Base-by-base conservation (phyloP, 2,888 invertebrate species). In the Ornithoptera priamus region DNA sequence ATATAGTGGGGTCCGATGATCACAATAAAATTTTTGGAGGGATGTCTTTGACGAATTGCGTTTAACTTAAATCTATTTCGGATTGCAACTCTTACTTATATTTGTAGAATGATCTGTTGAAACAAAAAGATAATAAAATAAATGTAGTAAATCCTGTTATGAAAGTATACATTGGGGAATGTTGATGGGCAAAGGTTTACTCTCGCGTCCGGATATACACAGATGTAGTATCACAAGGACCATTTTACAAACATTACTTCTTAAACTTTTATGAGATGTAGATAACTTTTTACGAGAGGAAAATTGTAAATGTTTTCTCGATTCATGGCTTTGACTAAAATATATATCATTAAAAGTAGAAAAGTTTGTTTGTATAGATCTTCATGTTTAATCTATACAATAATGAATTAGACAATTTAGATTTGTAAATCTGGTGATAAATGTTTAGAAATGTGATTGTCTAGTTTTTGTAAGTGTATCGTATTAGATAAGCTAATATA, bases 381-480 rank as follows among this genome's bases (percentile, higher is more conserved):
- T 18, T 63, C 42, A 67, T 67, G 57, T 60, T 57, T 64, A 67
- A 70, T 64, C 63, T 67, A 63, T 70, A 62, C 20, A 17, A 64
- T 60, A 64, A 39, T 63, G 58, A 22, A 70, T 61, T 42, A 71
- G 66, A 65, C 30, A 64, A 64, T 39, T 60, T 68, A 68, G 63
- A 65, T 65, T 72, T 20, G 58, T 59, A 18, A 30, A 68, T 17
- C 53, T 67, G 65, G 71, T 46, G n/a, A 67, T 73, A 80, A 81
- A 81, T 82, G 82, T 85, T 81, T 76, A 85, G 86, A 82, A 80
- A 72, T 80, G 84, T 86, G 86, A 85, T 81, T 78, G 83, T 81
- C 79, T 88, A 88, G 87, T 75, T 86, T 87, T 87, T 87, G 81
- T 87, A 87, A 83, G 79, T 75, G 78, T 76, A 76, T 77, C 75